phyloP scores from a whole-genome alignment of 2,113 vertebrate genomes.

The Rousettus leschenaultii region DNA sequence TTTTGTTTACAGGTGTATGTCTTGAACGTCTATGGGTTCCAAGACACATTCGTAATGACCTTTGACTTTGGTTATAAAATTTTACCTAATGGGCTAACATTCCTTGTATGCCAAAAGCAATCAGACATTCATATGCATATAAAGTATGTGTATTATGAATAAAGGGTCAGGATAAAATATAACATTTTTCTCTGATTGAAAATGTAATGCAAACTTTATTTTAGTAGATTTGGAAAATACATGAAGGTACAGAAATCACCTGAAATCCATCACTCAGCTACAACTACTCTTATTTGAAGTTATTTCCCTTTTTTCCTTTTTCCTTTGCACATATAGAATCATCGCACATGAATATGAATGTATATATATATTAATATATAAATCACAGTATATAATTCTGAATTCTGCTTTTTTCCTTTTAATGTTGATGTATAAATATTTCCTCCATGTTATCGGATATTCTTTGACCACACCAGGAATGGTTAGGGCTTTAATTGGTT shows the following conservation, averaged over 20 bases:
- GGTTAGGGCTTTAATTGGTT: not conserved
- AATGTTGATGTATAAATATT: not conserved
- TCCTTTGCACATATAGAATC: not conserved
- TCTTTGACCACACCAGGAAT: not conserved
- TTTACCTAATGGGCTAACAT: not conserved
- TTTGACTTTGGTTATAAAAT: not conserved
- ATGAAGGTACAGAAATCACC: not conserved
- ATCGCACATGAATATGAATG: not conserved
- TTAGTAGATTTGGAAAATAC: not conserved
- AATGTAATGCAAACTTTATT: not conserved
- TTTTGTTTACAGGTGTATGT: not conserved
- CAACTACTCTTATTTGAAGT: not conserved
- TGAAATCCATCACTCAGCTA: not conserved
- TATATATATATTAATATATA: too few species aligned
- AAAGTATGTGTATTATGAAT: not conserved
- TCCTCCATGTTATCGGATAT: not conserved
- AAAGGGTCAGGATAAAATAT: not conserved
- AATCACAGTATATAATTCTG: not conserved
- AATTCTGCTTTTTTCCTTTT: not conserved
- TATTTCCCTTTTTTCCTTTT: not conserved
- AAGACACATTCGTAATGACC: not conserved
- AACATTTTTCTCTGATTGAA: not conserved
- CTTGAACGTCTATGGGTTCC: not conserved
- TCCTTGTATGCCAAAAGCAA: not conserved
- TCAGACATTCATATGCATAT: not conserved